These are phyloP conservation scores for Oreortyx pictus DNA, from an alignment of 2,797 vertebrate species.

Conservation along the genomic window DNA sequence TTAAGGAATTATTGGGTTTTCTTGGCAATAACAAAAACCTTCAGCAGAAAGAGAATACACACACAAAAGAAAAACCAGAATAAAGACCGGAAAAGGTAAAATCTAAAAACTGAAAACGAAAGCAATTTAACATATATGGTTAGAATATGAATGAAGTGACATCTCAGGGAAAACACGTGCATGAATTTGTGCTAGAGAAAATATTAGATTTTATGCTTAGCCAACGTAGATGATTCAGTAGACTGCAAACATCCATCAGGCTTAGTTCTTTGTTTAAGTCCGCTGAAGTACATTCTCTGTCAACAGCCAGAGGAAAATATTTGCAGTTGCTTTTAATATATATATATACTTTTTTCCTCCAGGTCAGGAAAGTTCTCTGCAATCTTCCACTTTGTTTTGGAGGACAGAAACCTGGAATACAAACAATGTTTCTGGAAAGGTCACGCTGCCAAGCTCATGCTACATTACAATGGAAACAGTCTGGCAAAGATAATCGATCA, in stretches of 20 bases:
- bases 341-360: background rate
- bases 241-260: background rate
- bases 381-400: background rate
- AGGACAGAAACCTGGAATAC: background rate
- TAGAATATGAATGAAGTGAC: background rate
- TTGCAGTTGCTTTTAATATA: background rate
- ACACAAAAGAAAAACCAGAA: background rate
- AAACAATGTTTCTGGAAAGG: background rate
- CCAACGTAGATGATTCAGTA: background rate
- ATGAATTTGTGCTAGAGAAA: background rate
- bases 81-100: background rate
- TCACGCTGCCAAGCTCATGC: background rate
- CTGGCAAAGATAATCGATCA: background rate
- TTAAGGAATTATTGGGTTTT: background rate
- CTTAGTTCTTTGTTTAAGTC: background rate
- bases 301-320: constrained; percentile 4
- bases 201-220: background rate
- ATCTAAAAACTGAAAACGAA: background rate
- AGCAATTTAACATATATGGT: background rate
- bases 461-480: background rate
- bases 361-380: background rate
- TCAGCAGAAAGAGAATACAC: background rate
- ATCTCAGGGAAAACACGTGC: background rate
- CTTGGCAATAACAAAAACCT: background rate
- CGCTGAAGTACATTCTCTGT: background rate